phyloP scores from a whole-genome alignment of 2,797 vertebrate species.

The Eulemur mongoz region DNA sequence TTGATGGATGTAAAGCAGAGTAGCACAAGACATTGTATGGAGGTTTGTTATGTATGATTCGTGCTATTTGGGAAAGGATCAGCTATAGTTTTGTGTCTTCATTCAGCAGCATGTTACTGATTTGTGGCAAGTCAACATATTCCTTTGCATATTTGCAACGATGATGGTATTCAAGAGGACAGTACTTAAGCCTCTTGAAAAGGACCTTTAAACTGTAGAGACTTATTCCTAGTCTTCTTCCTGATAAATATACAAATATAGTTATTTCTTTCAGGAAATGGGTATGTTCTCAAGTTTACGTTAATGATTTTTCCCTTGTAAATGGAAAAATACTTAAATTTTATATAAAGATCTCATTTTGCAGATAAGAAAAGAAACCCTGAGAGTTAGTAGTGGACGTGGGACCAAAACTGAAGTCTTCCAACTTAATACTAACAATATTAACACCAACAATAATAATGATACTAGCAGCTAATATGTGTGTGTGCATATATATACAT shows the following conservation, averaged over 20 bases:
- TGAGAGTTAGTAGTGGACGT: neutral
- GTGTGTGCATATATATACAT: too few relatives aligned
- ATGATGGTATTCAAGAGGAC: neutral
- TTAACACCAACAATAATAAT: neutral
- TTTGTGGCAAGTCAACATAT: neutral
- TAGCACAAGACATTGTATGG: neutral
- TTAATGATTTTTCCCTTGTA: neutral
- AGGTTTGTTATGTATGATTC: neutral
- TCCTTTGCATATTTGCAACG: neutral
- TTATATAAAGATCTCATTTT: neutral
- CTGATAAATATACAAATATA: neutral
- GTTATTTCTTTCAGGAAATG: neutral
- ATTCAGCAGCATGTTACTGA: neutral
- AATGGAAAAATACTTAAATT: neutral
- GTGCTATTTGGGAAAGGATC: neutral
- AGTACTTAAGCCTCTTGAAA: neutral
- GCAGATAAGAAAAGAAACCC: neutral
- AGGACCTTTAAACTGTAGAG: neutral
- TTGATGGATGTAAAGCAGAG: neutral
- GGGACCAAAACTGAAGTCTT: neutral
- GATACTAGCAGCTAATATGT: neutral
- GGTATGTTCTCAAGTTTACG: conserved; percentile 28
- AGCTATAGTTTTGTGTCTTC: neutral
- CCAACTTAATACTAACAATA: neutral
- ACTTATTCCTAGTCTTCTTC: neutral